Conservation (phyloP, 2,113 vertebrate genomes). For the Oreotrochilus melanogaster region DNA sequence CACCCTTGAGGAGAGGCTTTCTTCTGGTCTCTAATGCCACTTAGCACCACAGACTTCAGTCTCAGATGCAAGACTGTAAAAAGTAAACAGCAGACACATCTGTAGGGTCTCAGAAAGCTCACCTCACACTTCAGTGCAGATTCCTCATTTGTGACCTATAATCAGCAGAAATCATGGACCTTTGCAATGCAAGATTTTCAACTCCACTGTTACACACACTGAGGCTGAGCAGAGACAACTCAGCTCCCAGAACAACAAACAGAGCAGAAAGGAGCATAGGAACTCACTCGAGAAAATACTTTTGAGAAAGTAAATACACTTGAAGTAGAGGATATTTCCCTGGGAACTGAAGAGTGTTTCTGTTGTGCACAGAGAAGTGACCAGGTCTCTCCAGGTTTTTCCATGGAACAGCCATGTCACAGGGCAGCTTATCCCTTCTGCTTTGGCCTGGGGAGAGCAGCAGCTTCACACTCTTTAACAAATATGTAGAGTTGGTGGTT, state of each 20-base stretch:
- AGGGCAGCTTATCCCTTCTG: neutral
- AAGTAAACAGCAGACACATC: neutral
- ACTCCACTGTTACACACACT: accelerated
- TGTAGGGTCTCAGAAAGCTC: neutral
- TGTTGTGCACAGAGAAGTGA: neutral
- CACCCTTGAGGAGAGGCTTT: neutral
- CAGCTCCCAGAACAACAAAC: neutral
- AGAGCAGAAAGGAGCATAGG: neutral
- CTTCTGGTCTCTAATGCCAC: neutral
- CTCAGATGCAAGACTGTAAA: neutral
- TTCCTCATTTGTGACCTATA: neutral
- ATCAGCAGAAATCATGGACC: neutral
- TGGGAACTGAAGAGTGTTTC: neutral
- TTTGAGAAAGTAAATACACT: neutral
- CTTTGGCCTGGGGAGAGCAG: neutral
- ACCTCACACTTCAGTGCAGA: neutral
- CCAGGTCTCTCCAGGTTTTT: neutral
- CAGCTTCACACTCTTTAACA: neutral
- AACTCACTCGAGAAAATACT: neutral
- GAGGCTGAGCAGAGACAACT: neutral
- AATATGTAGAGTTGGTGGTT: accelerated
- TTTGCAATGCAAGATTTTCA: neutral
- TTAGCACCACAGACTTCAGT: neutral
- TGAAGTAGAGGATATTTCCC: neutral
- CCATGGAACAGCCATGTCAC: neutral